Base-by-base conservation (phyloP, 1,140 invertebrate species). In the Sipha flava region DNA sequence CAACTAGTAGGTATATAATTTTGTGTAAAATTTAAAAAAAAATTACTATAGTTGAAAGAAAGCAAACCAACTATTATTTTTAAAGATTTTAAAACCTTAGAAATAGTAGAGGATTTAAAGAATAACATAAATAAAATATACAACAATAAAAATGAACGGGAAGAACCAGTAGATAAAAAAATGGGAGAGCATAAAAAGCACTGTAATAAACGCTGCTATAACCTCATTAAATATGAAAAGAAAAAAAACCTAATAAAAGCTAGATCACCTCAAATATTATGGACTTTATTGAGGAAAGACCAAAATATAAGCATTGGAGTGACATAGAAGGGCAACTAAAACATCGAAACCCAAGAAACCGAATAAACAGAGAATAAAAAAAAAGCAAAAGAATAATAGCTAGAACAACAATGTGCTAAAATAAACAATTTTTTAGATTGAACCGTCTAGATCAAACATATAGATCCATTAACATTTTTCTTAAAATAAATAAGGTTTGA, bases 301-400 rank as follows among this genome's bases (percentile, higher is more conserved):
- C 26, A 54, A 59, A 79, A 79, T 43, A 57, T 21, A 79, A 54
- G 26, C 26, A 29, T 18, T 26, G 73, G 16, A 37, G 26, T 54
- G 49, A 79, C 52, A 40, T 40, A 14, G 73, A 79, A 79, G 49
- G 31, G 16, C 47, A 79, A 79, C 26, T 79, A 59, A 79, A 79
- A 79, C 34, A 79, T 21, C 47, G 34, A 79, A 54, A 29, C 47
- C 12, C 59, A 59, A 79, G 52, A 59, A 79, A 37, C 21, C 47
- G 34, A 34, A 79, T 79, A 49, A 23, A 79, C 47, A 47, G 54
- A 54, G 21, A 54, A 54, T 79, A 12, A n/a, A 31, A 57, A 49
- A 79, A 59, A 79, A 79, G 49, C 47, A 54, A 47, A 57, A 64
- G 29, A 79, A 57, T 26, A 79, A 34, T 57, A 21, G 26, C 21